Evolutionary conservation across 2,797 vertebrate genomes (phyloP).

Genomic region (Poecilia gillii): DNA sequence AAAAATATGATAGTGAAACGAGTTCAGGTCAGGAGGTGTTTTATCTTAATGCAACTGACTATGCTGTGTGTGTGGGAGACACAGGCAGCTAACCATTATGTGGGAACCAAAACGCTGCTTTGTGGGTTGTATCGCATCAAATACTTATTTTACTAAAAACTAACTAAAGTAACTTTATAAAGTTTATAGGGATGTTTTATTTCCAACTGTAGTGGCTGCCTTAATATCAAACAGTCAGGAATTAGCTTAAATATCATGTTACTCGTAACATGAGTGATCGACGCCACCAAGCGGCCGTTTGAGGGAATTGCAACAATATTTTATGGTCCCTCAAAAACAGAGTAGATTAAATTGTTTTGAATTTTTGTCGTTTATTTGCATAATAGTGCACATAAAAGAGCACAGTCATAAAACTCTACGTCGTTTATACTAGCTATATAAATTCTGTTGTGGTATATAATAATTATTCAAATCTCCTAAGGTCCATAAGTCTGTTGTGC

Average conservation of each 20-base stretch:
- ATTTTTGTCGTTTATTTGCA: background rate
- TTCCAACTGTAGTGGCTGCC: background rate
- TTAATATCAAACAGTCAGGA: background rate
- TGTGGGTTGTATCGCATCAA: background rate
- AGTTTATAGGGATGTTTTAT: background rate
- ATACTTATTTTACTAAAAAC: background rate
- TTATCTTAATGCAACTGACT: background rate
- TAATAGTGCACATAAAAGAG: background rate
- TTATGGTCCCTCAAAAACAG: background rate
- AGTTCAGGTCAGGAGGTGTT: background rate
- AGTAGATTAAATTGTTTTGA: background rate
- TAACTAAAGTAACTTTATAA: background rate
- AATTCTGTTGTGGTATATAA: background rate
- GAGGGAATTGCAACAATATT: background rate
- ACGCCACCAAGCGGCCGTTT: conserved; percentile 22
- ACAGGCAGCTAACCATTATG: background rate
- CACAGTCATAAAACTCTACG: background rate
- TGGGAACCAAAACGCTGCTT: background rate
- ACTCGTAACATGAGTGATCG: background rate
- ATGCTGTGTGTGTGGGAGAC: background rate
- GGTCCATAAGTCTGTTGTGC: background rate
- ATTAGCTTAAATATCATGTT: no score
- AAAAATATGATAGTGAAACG: background rate
- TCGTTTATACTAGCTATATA: background rate
- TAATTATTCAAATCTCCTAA: background rate